Evolutionary conservation across 2,113 vertebrate genomes (phyloP).

Genomic region (Pollimyrus isidori): DNA sequence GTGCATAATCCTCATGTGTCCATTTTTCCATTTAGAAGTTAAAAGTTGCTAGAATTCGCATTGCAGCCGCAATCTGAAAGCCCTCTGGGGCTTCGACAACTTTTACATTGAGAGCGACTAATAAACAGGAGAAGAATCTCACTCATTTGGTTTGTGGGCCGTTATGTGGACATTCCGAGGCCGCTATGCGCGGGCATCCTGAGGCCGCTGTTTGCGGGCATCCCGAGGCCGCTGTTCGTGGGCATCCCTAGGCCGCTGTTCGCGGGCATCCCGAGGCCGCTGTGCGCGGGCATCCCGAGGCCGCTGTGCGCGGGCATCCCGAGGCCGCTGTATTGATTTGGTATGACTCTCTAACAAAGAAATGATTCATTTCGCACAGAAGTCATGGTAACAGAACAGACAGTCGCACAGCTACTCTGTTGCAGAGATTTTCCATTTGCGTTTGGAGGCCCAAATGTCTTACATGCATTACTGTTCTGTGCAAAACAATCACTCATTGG

Average conservation of each 20-base stretch:
- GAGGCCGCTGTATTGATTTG: background rate
- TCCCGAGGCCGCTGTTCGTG: too few species aligned
- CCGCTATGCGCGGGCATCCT: too few species aligned
- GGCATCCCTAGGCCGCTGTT: too few species aligned
- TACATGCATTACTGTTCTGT: background rate
- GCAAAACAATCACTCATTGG: background rate
- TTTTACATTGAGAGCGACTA: background rate
- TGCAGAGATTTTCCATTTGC: background rate
- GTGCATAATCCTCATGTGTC: background rate
- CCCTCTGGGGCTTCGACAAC: background rate
- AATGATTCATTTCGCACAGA: background rate
- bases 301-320: too few species aligned
- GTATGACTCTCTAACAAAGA: background rate
- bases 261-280: too few species aligned
- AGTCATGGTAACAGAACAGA: background rate
- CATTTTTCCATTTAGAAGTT: background rate
- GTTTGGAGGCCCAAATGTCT: background rate
- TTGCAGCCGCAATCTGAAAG: background rate
- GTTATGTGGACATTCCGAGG: background rate
- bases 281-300: too few species aligned
- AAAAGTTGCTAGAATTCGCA: background rate
- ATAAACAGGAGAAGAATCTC: background rate
- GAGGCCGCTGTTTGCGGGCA: background rate
- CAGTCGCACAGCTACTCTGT: background rate
- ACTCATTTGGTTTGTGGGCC: background rate